A percentile compares a stretch with the other conserved stretches of the same genome.
Conservation (phyloP, 2,113 vertebrate genomes). For the Marmota monax region DNA sequence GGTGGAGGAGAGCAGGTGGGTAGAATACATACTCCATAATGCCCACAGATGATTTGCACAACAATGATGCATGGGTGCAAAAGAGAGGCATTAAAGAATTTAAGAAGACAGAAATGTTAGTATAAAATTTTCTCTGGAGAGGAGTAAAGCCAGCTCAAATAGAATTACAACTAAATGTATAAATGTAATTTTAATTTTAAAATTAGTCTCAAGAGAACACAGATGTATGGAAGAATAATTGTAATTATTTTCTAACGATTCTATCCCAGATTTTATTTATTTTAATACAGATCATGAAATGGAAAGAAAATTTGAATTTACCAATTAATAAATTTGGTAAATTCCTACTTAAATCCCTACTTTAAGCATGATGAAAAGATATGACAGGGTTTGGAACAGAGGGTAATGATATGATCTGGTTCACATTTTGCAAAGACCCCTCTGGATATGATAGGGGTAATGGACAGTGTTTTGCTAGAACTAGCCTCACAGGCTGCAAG, state of each 20-base stretch:
- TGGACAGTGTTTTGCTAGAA: background rate
- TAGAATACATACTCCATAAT: background rate
- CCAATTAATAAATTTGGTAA: slow-evolving; percentile 15
- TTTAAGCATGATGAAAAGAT: background rate
- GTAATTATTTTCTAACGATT: background rate
- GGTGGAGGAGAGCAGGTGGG: background rate
- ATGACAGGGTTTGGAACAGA: background rate
- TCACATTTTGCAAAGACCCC: background rate
- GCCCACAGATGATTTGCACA: background rate
- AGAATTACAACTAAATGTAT: background rate
- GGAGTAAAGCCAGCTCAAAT: background rate
- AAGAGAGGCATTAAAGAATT: background rate
- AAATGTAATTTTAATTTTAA: slow-evolving; percentile 29
- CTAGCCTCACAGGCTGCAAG: background rate
- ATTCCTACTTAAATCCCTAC: background rate
- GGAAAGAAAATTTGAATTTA: background rate
- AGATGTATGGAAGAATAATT: background rate
- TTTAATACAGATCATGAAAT: background rate
- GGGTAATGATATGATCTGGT: background rate
- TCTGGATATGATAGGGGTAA: background rate
- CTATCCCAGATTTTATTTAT: background rate
- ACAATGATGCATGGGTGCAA: background rate
- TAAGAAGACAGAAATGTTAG: background rate
- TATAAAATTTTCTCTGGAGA: background rate
- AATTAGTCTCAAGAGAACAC: slow-evolving; percentile 12